A percentile compares a stretch with the other conserved stretches of the same genome.
These are phyloP conservation scores for Nothobranchius kuhntae DNA, from an alignment of 2,113 vertebrate genomes.

Conservation along the genomic window DNA sequence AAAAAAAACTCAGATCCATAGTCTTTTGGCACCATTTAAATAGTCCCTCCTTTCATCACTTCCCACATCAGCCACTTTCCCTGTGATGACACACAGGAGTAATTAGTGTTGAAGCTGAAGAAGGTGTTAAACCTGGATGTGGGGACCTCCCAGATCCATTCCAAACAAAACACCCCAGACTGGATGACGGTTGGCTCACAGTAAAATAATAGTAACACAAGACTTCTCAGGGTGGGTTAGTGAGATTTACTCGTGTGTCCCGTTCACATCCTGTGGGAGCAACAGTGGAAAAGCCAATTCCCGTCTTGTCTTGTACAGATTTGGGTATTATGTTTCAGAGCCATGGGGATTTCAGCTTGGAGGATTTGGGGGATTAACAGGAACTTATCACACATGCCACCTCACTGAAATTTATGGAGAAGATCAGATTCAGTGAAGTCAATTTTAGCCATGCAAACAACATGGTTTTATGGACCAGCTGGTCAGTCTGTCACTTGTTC, in stretches of 20 bases:
- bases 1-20: too few species aligned
- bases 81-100: conserved; percentile 40
- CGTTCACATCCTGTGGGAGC: conserved; percentile 51
- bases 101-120: conserved; percentile 49
- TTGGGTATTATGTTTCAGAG: conserved; percentile 47
- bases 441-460: conserved; percentile 10
- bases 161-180: conserved; percentile 36
- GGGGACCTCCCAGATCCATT: conserved; percentile 28
- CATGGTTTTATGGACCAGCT: not conserved
- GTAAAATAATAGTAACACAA: conserved; percentile 43
- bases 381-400: conserved; percentile 53
- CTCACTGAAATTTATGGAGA: conserved; percentile 30
- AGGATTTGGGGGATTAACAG: conserved; percentile 59
- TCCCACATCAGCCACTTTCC: conserved; percentile 36
- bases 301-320: conserved; percentile 53
- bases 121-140: conserved; percentile 52
- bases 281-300: conserved; percentile 52
- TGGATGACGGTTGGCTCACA: conserved; percentile 29
- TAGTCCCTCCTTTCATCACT: conserved; percentile 17
- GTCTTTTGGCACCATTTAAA: conserved; percentile 22
- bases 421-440: conserved; percentile 17
- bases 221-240: conserved; percentile 37
- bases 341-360: conserved; percentile 40
- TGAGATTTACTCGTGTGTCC: conserved; percentile 39
- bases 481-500: not conserved